Conservation (phyloP, 2,113 vertebrate species). For the Oceanodroma tethys region DNA sequence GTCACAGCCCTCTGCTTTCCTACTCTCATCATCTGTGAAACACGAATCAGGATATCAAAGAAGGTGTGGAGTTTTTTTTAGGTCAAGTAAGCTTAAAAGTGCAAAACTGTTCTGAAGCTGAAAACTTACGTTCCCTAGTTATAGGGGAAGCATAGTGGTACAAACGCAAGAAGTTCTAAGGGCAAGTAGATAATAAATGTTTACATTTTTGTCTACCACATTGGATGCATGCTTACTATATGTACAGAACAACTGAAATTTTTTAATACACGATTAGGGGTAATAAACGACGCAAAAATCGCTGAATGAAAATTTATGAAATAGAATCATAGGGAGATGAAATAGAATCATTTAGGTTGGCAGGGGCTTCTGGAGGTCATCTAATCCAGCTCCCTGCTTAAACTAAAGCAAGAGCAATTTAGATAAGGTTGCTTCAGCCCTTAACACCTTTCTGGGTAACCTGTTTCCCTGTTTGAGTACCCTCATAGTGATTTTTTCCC, state of each 20-base stretch:
- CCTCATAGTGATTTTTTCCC: not conserved
- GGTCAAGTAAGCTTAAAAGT: not conserved
- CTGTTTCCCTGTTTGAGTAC: not conserved
- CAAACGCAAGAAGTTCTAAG: not conserved
- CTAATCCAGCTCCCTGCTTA: not conserved
- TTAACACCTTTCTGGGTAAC: not conserved
- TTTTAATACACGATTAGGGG: not conserved
- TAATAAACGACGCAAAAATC: not conserved
- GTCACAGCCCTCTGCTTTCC: not conserved
- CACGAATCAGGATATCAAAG: fast-evolving
- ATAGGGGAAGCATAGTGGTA: not conserved
- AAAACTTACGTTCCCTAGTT: not conserved
- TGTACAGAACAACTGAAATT: not conserved
- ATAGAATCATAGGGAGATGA: not conserved
- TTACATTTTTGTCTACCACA: not conserved
- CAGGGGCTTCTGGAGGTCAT: not conserved
- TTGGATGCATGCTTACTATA: not conserved
- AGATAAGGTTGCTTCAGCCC: not conserved
- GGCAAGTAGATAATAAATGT: not conserved
- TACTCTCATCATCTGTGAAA: not conserved
- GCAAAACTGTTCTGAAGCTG: not conserved
- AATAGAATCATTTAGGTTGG: not conserved
- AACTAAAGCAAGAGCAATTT: not conserved
- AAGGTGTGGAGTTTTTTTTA: not conserved
- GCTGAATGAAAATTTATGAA: not conserved